Conservation (phyloP, 23 tunicate genomes). For the Halocynthia roretzi region DNA sequence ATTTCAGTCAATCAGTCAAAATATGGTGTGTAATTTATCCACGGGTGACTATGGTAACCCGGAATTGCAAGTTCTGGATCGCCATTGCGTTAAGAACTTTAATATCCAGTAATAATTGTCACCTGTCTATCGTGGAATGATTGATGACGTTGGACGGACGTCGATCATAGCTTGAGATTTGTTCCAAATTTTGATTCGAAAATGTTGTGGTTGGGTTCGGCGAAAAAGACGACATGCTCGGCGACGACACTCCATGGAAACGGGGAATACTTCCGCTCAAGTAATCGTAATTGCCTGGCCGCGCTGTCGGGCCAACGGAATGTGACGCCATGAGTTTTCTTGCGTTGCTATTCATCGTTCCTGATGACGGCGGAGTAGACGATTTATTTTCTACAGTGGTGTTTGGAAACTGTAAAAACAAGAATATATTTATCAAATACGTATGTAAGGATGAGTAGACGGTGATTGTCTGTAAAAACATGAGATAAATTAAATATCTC, state of each 20-base stretch:
- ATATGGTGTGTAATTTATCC: too few species aligned
- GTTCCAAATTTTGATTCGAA: conserved; percentile 16
- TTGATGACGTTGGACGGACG: not conserved
- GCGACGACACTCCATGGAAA: conserved; percentile 19
- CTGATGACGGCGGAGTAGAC: not conserved
- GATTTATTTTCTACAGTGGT: too few species aligned
- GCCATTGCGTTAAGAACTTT: too few species aligned
- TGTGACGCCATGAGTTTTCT: conserved; percentile 9
- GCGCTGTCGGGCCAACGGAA: conserved; percentile 17
- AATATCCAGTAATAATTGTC: not conserved
- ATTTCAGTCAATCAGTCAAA: too few species aligned
- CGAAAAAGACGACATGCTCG: not conserved
- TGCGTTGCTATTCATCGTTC: not conserved
- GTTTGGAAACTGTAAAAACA: too few species aligned
- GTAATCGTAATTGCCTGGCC: conserved; percentile 19
- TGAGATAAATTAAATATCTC: not conserved
- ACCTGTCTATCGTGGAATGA: conserved; percentile 24
- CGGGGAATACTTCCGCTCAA: conserved; percentile 18
- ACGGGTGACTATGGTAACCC: too few species aligned
- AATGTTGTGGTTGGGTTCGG: conserved; percentile 8
- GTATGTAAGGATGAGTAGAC: too few species aligned
- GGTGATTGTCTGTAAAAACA: not conserved
- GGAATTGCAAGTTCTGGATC: too few species aligned
- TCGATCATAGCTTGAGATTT: conserved; percentile 1
- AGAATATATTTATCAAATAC: too few species aligned